Evolutionary conservation across 2,888 invertebrate species (phyloP).

Genomic region (Athetis lepigone): DNA sequence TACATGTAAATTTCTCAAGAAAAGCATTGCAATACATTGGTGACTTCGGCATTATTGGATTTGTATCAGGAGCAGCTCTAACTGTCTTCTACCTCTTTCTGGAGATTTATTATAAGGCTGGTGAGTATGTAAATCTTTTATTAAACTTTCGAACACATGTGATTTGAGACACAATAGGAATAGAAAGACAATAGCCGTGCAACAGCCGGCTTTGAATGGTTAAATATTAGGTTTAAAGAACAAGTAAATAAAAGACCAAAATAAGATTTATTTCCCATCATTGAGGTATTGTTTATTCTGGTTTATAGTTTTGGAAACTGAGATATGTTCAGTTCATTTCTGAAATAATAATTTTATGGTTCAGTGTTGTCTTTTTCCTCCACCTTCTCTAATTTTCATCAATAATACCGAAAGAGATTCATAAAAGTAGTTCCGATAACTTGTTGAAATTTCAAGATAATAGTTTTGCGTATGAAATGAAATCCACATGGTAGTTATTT

Average conservation of each 20-base stretch:
- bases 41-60: conserved; percentile 86
- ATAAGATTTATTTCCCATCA: no score
- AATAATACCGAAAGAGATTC: neutral
- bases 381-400: no score
- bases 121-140: conserved; percentile 79
- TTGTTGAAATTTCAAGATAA: conserved; percentile 35
- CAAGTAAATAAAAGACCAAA: no score
- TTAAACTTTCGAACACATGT: no score
- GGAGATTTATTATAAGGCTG: conserved; percentile 82
- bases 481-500: neutral
- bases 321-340: no score
- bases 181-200: no score
- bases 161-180: no score
- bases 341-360: no score
- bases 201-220: no score
- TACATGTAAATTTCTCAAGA: conserved; percentile 88
- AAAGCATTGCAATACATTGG: conserved; percentile 85
- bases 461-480: neutral
- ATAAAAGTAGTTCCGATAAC: conserved; percentile 11
- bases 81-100: conserved; percentile 86
- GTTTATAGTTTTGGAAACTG: no score
- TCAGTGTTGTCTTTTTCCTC: no score
- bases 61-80: conserved; percentile 83
- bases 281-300: no score
- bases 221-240: neutral